These are phyloP conservation scores for Pogonophryne albipinna DNA, from an alignment of 2,797 vertebrate species.

Conservation along the genomic window DNA sequence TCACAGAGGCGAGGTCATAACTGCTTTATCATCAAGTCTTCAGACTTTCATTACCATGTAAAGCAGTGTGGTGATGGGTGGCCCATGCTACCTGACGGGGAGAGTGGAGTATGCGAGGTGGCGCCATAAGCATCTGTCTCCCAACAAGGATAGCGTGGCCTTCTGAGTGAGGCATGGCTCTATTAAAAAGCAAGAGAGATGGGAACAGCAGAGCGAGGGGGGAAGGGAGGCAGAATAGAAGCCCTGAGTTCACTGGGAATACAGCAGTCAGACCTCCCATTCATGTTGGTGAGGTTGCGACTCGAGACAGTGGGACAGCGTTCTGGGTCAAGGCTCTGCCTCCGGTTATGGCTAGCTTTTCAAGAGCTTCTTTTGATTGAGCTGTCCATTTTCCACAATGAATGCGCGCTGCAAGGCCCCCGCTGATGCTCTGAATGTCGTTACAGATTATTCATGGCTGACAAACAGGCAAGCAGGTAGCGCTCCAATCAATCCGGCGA, in stretches of 20 bases:
- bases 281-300: conserved; percentile 60
- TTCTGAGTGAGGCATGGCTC: conserved; percentile 82
- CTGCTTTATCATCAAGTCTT: conserved; percentile 62
- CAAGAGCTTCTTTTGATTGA: conserved; percentile 84
- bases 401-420: conserved; percentile 80
- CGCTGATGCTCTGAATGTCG: conserved; percentile 70
- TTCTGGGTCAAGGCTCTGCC: conserved; percentile 84
- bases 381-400: conserved; percentile 81
- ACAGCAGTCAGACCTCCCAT: conserved; percentile 47
- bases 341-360: conserved; percentile 78
- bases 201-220: conserved; percentile 1
- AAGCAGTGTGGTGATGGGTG: conserved; percentile 75
- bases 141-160: conserved; percentile 79
- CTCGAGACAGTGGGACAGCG: conserved; percentile 72
- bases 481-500: conserved; percentile 79
- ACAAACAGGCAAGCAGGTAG: conserved; percentile 77
- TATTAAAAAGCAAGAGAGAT: conserved; percentile 69
- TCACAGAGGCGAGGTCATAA: conserved; percentile 65
- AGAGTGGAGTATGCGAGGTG: conserved; percentile 58
- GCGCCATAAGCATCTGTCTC: conserved; percentile 66
- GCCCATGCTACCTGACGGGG: conserved; percentile 44
- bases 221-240: conserved; percentile 25
- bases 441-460: conserved; percentile 85
- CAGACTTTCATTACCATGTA: conserved; percentile 75
- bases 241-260: conserved; percentile 46